These are phyloP conservation scores for Terrapene triunguis DNA, from an alignment of 2,113 vertebrate genomes.

Conservation along the genomic window DNA sequence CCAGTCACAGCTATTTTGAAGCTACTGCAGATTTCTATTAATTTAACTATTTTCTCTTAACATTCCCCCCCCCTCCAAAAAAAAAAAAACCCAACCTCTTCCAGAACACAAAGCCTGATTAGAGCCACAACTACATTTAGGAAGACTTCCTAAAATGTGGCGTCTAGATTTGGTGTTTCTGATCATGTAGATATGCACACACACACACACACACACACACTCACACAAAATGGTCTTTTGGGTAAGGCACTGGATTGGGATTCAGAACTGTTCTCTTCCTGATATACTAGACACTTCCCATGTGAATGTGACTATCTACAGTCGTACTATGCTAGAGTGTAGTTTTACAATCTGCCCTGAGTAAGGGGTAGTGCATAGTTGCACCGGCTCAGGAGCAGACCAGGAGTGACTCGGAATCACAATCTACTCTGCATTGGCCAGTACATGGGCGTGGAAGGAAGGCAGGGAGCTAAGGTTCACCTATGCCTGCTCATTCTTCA, in stretches of 20 bases:
- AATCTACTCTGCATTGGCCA: neutral
- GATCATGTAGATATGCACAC: no score
- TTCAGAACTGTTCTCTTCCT: neutral
- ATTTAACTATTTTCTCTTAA: no score
- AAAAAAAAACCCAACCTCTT: no score
- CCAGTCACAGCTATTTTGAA: no score
- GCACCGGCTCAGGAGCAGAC: neutral
- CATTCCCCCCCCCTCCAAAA: no score
- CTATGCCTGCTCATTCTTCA: neutral
- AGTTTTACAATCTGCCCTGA: neutral
- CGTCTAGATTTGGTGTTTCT: no score
- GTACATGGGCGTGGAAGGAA: neutral
- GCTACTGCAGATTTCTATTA: no score
- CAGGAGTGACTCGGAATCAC: neutral
- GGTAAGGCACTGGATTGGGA: neutral
- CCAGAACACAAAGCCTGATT: no score
- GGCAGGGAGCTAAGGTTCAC: neutral
- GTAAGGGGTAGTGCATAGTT: neutral
- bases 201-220: no score
- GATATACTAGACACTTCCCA: neutral
- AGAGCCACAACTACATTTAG: no score
- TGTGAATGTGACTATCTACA: neutral
- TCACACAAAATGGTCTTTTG: neutral
- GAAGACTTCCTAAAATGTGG: no score
- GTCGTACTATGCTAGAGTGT: neutral